A percentile compares a stretch with the other conserved stretches of the same genome.
Evolutionary conservation across 2,113 vertebrate genomes (phyloP).

Genomic region (Pycnonotus jocosus): DNA sequence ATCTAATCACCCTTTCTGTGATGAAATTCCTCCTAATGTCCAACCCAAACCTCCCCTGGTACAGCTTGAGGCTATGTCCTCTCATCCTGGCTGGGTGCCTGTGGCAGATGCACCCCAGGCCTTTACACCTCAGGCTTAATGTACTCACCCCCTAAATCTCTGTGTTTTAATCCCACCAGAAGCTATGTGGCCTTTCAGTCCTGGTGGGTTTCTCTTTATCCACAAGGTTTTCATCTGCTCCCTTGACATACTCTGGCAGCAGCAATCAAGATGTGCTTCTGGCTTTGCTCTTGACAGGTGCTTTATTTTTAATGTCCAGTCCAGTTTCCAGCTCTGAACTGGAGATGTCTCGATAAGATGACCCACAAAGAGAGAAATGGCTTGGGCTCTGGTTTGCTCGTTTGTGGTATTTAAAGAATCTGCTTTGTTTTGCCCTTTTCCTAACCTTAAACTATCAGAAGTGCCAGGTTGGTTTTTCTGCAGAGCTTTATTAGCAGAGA

Average conservation of each 20-base stretch:
- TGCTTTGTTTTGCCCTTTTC: neutral
- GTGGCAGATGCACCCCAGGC: neutral
- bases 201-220: neutral
- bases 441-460: neutral
- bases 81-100: neutral
- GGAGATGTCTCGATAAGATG: neutral
- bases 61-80: neutral
- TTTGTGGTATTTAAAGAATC: neutral
- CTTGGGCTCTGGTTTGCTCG: neutral
- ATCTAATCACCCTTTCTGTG: neutral
- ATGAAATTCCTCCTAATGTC: neutral
- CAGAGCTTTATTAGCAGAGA: neutral
- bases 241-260: neutral
- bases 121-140: neutral
- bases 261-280: accelerated
- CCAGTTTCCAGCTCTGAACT: neutral
- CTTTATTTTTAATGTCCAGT: neutral
- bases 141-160: neutral
- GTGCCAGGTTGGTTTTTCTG: neutral
- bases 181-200: neutral
- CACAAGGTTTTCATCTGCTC: neutral
- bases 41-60: neutral
- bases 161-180: neutral
- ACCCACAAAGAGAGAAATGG: neutral
- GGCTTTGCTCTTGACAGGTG: neutral